Percentiles rank a stretch among this genome's conserved stretches.
Evolutionary conservation across 1,140 invertebrate species (phyloP).

Genomic region (Gryon sp.): DNA sequence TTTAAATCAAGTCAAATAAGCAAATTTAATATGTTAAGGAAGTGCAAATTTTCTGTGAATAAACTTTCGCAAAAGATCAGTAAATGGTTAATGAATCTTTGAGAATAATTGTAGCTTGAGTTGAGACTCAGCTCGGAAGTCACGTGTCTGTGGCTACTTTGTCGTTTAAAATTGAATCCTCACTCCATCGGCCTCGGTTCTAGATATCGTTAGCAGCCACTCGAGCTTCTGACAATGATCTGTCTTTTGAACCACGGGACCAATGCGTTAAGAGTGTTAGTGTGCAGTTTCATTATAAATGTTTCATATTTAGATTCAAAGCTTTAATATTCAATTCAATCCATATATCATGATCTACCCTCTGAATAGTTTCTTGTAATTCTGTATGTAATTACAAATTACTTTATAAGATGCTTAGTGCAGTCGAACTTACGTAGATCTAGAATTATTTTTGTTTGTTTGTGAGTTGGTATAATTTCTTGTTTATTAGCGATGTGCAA

Average conservation of each 20-base stretch:
- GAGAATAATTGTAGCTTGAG: conserved; percentile 44
- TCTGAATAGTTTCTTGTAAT: too few species aligned
- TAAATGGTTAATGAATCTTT: conserved; percentile 46
- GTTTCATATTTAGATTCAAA: not conserved
- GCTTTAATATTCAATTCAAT: not conserved
- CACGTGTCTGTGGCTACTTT: conserved; percentile 62
- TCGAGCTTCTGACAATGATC: conserved; percentile 62
- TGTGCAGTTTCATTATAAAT: conserved; percentile 24
- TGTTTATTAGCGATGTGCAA: too few species aligned
- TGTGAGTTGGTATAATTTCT: too few species aligned
- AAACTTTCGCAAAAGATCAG: too few species aligned
- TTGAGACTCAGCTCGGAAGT: conserved; percentile 61
- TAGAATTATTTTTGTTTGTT: too few species aligned
- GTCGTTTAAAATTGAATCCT: conserved; percentile 66
- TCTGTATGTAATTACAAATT: too few species aligned
- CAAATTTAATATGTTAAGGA: too few species aligned
- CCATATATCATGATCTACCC: too few species aligned
- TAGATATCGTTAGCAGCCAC: conserved; percentile 62
- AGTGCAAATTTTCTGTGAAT: too few species aligned
- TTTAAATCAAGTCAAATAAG: too few species aligned
- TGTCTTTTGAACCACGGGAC: conserved; percentile 50
- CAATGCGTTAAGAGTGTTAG: conserved; percentile 40
- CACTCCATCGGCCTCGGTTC: conserved; percentile 56
- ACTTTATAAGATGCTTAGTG: too few species aligned
- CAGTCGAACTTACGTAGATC: too few species aligned